These are phyloP conservation scores for Ichneumoninae sp. DNA, from an alignment of 2,888 invertebrate species.

Conservation along the genomic window DNA sequence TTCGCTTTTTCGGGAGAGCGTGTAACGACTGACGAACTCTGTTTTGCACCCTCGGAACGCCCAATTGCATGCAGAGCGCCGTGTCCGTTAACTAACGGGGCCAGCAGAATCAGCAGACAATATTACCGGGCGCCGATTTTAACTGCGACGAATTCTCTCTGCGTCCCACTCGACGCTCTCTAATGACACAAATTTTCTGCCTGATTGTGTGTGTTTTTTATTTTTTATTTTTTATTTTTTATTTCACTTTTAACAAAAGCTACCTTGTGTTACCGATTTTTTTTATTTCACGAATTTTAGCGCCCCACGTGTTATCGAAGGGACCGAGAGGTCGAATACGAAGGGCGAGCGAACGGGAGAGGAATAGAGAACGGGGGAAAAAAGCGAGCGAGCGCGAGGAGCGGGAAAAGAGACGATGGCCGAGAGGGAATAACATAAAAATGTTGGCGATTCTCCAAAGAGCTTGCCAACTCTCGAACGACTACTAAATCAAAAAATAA, in stretches of 20 bases:
- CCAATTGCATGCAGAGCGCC: not conserved
- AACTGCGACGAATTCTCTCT: constrained; percentile 1
- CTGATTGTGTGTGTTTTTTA: constrained; percentile 34
- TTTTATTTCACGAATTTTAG: constrained; percentile 22
- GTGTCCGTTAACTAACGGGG: not conserved
- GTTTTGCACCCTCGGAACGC: constrained; percentile 31
- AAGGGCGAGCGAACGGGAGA: constrained; percentile 1
- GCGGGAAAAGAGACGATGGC: constrained; percentile 59
- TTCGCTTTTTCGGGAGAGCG: not conserved
- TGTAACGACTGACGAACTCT: constrained; percentile 43
- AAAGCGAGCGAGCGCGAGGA: constrained; percentile 30
- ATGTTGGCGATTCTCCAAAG: constrained; percentile 81
- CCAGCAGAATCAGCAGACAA: not conserved
- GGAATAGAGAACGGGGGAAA: constrained; percentile 23
- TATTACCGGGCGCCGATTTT: constrained; percentile 3
- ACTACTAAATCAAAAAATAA: constrained; percentile 83
- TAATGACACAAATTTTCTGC: constrained; percentile 44
- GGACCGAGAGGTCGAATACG: not conserved
- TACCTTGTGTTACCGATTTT: not conserved
- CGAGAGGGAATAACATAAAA: constrained; percentile 79
- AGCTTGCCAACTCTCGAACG: constrained; percentile 83
- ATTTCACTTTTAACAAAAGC: not conserved
- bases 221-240: constrained; percentile 2
- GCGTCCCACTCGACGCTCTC: constrained; percentile 6
- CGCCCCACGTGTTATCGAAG: constrained; percentile 51